These are phyloP conservation scores for Thinocorus orbignyianus DNA, from an alignment of 2,113 vertebrate species.

Conservation along the genomic window DNA sequence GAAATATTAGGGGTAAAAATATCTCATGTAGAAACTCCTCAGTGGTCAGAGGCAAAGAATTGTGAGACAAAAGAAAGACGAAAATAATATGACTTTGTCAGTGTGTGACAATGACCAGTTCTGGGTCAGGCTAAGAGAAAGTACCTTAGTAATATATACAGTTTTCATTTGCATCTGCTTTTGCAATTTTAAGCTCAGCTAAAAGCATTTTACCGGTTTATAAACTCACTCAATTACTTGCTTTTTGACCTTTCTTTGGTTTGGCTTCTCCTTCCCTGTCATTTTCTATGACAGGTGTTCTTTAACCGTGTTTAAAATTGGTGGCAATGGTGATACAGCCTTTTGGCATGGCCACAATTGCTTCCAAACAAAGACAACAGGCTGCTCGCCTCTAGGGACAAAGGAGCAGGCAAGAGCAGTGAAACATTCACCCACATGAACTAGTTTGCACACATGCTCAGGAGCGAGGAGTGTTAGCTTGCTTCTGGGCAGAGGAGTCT, in stretches of 20 bases:
- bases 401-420: not conserved
- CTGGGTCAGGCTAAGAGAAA: not conserved
- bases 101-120: not conserved
- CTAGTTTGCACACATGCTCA: not conserved
- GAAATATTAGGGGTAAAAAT: not conserved
- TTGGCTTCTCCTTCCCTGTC: not conserved
- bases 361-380: not conserved
- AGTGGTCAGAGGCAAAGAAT: not conserved
- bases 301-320: not conserved
- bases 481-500: not conserved
- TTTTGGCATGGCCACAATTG: not conserved
- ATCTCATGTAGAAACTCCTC: not conserved
- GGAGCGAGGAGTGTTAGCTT: not conserved
- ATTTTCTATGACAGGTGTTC: not conserved
- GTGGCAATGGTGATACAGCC: not conserved
- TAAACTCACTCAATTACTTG: not conserved
- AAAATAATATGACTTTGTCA: not conserved
- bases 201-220: not conserved
- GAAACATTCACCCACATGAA: not conserved
- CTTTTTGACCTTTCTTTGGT: not conserved
- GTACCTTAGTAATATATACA: not conserved
- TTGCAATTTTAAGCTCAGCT: not conserved
- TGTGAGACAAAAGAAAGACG: rapidly evolving
- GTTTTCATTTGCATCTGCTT: not conserved
- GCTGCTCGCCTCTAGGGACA: not conserved